Conservation (phyloP, 2,113 vertebrate species). For the Brienomyrus longianalis region DNA sequence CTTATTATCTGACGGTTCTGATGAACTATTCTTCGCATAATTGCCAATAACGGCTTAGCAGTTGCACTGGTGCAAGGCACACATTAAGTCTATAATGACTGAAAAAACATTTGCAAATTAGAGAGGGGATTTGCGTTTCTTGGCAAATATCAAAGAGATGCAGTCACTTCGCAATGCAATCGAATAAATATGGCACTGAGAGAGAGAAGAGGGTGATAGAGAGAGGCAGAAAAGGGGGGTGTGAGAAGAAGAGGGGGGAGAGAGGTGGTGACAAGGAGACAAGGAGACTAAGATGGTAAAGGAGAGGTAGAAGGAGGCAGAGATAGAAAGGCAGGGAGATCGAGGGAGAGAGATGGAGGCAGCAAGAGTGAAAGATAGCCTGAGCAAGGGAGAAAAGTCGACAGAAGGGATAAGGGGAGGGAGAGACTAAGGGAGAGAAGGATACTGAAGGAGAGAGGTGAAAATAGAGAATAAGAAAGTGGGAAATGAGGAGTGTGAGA, state of each 20-base stretch:
- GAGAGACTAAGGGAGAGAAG: not conserved
- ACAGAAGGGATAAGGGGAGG: not conserved
- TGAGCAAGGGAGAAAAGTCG: not conserved
- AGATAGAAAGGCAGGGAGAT: not conserved
- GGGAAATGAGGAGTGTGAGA: not conserved
- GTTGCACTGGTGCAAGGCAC: not conserved
- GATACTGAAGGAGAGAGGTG: not conserved
- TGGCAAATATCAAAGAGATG: conserved; percentile 3
- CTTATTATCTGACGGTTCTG: conserved; percentile 9
- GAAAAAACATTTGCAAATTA: conserved; percentile 16
- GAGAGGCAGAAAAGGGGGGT: not conserved
- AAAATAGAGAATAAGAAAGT: not conserved
- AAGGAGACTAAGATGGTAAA: not conserved
- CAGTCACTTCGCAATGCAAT: conserved; percentile 9
- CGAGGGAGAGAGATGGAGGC: not conserved
- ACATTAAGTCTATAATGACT: conserved; percentile 12
- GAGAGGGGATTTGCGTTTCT: conserved; percentile 13
- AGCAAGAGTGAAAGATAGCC: not conserved
- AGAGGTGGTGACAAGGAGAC: not conserved
- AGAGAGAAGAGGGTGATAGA: not conserved
- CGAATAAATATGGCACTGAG: conserved; percentile 3
- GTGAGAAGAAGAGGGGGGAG: not conserved
- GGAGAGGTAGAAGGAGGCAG: not conserved
- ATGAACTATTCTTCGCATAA: conserved; percentile 6
- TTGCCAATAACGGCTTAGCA: conserved; percentile 13